Base-by-base conservation (phyloP, 2,797 vertebrate genomes). In the Takifugu ocellatus region DNA sequence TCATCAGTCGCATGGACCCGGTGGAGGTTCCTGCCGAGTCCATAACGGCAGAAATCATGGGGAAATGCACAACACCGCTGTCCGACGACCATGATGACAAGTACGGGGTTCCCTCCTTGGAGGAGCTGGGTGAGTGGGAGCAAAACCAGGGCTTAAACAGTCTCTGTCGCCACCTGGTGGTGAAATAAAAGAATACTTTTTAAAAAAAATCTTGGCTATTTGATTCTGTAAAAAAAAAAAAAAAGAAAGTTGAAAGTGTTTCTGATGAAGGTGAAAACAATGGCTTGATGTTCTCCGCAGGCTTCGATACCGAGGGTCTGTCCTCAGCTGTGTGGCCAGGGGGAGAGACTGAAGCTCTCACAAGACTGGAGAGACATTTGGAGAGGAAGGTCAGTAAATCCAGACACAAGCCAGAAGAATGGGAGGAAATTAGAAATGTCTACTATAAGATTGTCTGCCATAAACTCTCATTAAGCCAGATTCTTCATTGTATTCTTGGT, bases 291-390 rank as follows among this genome's bases (percentile, higher is more conserved):
- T 5, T 62, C 24, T 29, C 29, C 78, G 53, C 79, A 99, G 97
- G 97, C 65, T 98, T 99, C 81, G 95, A 99, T 75, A 98, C 94
- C 0, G 96, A 98, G 66, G 95, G 95, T 21, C 80, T 99, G 69
- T 85, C 93, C 42, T 93, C 96, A 45, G 96, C 96, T 24, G 95
- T 98, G 39, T 99, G 97, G 97, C 96, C 97, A 1, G 97, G 97
- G 8, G 96, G 97, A 79, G 97, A 98, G 81, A 95, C 94, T 0
- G 95, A 98, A 89, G 97, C 96, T 36, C 95, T 98, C 49, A 96
- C 95, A 4, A 89, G 96, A 51, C 54, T 98, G 33, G 97, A 98
- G 90, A 94, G 97, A 62, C 97, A 99, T 72, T 84, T 99, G 78
- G 97, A 99, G 85, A 92, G 97, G 81, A 99, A 99, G 92, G 96